Evolutionary conservation across 2,888 invertebrate species (phyloP).

Genomic region (Drosophila kuntzei): DNA sequence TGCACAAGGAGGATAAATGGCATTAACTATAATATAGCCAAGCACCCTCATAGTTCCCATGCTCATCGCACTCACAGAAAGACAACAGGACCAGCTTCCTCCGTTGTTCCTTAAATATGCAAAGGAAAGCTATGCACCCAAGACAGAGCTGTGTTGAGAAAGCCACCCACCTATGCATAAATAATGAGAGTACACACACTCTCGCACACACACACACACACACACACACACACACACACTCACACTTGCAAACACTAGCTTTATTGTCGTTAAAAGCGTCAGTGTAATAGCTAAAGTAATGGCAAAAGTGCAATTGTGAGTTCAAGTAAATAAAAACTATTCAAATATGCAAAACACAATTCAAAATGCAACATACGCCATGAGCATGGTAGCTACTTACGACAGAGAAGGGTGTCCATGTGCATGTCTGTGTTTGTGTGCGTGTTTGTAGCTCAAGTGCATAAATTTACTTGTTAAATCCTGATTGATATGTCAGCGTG

Average conservation of each 20-base stretch:
- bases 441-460: constrained; percentile 68
- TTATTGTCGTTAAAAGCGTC: constrained; percentile 76
- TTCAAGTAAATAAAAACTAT: constrained; percentile 82
- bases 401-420: not conserved
- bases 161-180: constrained; percentile 75
- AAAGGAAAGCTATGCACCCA: constrained; percentile 61
- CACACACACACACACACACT: constrained; percentile 10
- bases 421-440: constrained; percentile 13
- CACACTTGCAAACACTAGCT: constrained; percentile 15
- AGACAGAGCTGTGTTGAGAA: constrained; percentile 44
- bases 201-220: constrained; percentile 18
- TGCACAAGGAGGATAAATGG: constrained; percentile 68
- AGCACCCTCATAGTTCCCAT: constrained; percentile 11
- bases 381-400: constrained; percentile 23
- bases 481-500: constrained; percentile 81
- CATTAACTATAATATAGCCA: constrained; percentile 58
- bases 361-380: constrained; percentile 61
- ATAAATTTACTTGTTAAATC: constrained; percentile 82
- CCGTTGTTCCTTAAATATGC: constrained; percentile 64
- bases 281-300: constrained; percentile 81
- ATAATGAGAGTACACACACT: constrained; percentile 67
- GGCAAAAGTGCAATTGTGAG: constrained; percentile 82
- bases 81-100: constrained; percentile 18
- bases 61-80: constrained; percentile 6
- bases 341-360: constrained; percentile 81